Percentiles rank a stretch among this genome's conserved stretches.
phyloP scores from a whole-genome alignment of 2,888 invertebrate genomes.

The Amblyteles armatorius region DNA sequence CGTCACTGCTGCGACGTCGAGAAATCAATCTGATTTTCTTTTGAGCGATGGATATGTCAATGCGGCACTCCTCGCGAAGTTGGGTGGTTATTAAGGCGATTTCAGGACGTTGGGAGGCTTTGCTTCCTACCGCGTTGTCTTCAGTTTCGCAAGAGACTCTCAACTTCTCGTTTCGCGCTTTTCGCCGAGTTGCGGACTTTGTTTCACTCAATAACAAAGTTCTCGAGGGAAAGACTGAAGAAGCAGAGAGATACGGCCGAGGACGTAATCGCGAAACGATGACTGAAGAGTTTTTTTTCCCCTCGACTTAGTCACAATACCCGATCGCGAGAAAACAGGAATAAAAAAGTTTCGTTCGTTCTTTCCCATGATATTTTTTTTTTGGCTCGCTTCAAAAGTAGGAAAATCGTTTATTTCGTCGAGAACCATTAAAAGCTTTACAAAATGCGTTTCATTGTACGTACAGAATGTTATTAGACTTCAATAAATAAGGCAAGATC shows the following conservation, averaged over 20 bases:
- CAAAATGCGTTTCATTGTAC: slow-evolving; percentile 46
- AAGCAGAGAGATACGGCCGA: slow-evolving; percentile 42
- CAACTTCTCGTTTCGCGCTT: slow-evolving; percentile 42
- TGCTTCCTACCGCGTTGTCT: not conserved
- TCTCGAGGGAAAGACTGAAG: slow-evolving; percentile 47
- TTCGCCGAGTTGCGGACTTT: slow-evolving; percentile 71
- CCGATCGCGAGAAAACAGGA: slow-evolving; percentile 28
- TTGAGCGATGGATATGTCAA: not conserved
- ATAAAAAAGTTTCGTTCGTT: slow-evolving; percentile 16
- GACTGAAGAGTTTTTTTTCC: slow-evolving; percentile 32
- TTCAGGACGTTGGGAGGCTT: not conserved
- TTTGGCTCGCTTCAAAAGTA: slow-evolving; percentile 64
- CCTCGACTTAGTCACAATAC: not conserved
- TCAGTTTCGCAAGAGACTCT: slow-evolving; percentile 25
- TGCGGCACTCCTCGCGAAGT: slow-evolving; percentile 2
- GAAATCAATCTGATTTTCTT: not conserved
- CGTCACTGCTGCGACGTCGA: not conserved
- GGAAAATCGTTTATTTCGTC: slow-evolving; percentile 72
- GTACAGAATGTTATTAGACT: not conserved
- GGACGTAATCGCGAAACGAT: slow-evolving; percentile 22
- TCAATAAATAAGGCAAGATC: not conserved
- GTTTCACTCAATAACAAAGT: slow-evolving; percentile 76
- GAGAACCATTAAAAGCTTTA: slow-evolving; percentile 44
- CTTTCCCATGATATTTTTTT: slow-evolving; percentile 30
- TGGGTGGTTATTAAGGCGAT: slow-evolving; percentile 22